These are phyloP conservation scores for Scaptomyza caliginosa DNA, from an alignment of 2,888 invertebrate genomes.

Conservation along the genomic window DNA sequence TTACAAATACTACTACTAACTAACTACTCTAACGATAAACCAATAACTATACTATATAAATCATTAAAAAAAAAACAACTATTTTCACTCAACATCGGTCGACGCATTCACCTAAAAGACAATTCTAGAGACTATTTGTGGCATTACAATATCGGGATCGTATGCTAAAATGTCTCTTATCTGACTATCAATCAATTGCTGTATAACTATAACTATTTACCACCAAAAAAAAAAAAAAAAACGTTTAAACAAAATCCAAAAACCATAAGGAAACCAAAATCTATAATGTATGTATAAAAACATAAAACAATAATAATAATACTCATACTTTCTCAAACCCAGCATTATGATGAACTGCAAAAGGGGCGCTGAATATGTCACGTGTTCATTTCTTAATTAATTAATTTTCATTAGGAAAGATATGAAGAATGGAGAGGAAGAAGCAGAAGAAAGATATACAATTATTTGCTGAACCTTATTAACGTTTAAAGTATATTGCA, in stretches of 20 bases:
- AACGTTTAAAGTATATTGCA: slow-evolving; percentile 46
- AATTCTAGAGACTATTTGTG: slow-evolving; percentile 47
- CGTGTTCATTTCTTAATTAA: slow-evolving; percentile 21
- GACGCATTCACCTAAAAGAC: slow-evolving; percentile 31
- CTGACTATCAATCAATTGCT: slow-evolving; percentile 74
- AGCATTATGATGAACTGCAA: slow-evolving; percentile 13
- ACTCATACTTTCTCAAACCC: slow-evolving; percentile 51
- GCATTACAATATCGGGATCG: background rate
- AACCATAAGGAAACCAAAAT: slow-evolving; percentile 27
- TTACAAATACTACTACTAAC: too few species aligned
- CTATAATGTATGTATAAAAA: slow-evolving; percentile 50
- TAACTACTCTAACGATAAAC: slow-evolving; percentile 41
- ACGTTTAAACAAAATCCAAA: slow-evolving; percentile 19
- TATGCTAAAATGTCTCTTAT: slow-evolving; percentile 31
- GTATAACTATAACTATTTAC: slow-evolving; percentile 76
- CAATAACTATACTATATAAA: slow-evolving; percentile 31
- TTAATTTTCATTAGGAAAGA: slow-evolving; percentile 15
- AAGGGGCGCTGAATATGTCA: slow-evolving; percentile 9
- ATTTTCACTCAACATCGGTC: slow-evolving; percentile 14
- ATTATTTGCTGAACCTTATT: slow-evolving; percentile 75
- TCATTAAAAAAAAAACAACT: slow-evolving; percentile 22
- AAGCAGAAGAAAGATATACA: slow-evolving; percentile 60
- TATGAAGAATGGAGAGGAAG: too few species aligned
- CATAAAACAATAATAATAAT: slow-evolving; percentile 52
- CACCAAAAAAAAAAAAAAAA: slow-evolving; percentile 56